Conservation (phyloP, 1,140 invertebrate genomes). For the Arion vulgaris region DNA sequence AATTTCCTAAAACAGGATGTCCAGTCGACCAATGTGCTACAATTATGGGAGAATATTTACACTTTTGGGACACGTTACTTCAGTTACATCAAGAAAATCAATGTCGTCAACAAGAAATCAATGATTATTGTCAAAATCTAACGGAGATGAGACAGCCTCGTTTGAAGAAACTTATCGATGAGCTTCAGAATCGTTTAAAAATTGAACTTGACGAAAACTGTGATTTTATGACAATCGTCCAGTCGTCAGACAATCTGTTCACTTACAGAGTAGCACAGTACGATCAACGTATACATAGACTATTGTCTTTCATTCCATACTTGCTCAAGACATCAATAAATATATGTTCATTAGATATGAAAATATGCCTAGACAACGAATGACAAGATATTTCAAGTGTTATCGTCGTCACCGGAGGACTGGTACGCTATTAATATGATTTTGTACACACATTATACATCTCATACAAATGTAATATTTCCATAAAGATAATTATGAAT, state of each 20-base stretch:
- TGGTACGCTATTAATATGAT: no score
- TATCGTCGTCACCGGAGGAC: no score
- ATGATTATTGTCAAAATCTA: constrained; percentile 56
- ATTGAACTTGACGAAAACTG: constrained; percentile 48
- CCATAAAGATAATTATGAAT: no score
- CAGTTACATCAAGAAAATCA: constrained; percentile 54
- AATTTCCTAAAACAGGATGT: constrained; percentile 48
- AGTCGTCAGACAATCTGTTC: constrained; percentile 60
- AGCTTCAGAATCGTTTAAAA: constrained; percentile 51
- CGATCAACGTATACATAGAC: constrained; percentile 57
- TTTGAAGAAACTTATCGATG: constrained; percentile 54
- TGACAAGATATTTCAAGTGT: constrained; percentile 28
- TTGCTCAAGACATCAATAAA: constrained; percentile 52
- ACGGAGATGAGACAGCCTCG: constrained; percentile 52
- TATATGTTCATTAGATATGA: constrained; percentile 56
- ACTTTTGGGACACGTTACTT: constrained; percentile 53
- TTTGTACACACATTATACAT: no score
- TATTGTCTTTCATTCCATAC: constrained; percentile 59
- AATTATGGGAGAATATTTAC: constrained; percentile 51
- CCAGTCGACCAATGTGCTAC: constrained; percentile 40
- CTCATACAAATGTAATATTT: no score
- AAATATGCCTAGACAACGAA: constrained; percentile 62
- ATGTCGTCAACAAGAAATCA: constrained; percentile 48
- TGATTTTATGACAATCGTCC: constrained; percentile 55
- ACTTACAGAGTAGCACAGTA: constrained; percentile 56